phyloP scores from a whole-genome alignment of 1,140 invertebrate species.

The Theocolax elegans region DNA sequence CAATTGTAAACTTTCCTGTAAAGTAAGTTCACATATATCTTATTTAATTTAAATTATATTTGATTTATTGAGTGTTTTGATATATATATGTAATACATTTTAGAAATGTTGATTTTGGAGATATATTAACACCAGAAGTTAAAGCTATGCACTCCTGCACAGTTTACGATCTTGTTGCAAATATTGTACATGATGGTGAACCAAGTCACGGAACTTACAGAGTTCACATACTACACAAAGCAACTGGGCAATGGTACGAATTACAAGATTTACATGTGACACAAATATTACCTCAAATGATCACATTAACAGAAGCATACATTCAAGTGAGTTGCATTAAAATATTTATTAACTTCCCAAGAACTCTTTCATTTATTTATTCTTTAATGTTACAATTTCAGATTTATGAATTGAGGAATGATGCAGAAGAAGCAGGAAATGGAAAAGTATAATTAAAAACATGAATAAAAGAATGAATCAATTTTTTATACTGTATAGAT shows the following conservation, averaged over 20 bases:
- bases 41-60: slow-evolving; percentile 35
- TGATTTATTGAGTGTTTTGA: too few relatives aligned
- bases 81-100: too few relatives aligned
- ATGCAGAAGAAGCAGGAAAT: slow-evolving; percentile 43
- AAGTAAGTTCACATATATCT: slow-evolving; percentile 75
- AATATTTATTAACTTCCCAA: slow-evolving; percentile 22
- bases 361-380: not conserved
- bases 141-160: slow-evolving; percentile 83
- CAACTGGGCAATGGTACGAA: slow-evolving; percentile 89
- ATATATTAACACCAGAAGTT: slow-evolving; percentile 89
- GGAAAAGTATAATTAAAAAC: slow-evolving; percentile 39
- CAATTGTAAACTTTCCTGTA: slow-evolving; percentile 99
- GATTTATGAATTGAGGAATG: slow-evolving; percentile 53
- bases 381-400: slow-evolving; percentile 25
- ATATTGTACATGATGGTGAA: slow-evolving; percentile 98
- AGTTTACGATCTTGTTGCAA: slow-evolving; percentile 96
- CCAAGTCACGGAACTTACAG: slow-evolving; percentile 94
- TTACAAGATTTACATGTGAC: slow-evolving; percentile 99
- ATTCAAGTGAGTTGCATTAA: slow-evolving; percentile 78
- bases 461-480: slow-evolving; percentile 18
- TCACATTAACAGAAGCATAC: slow-evolving; percentile 98
- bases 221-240: slow-evolving; percentile 95
- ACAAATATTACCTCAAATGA: slow-evolving; percentile 99
- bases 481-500: slow-evolving; percentile 35
- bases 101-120: slow-evolving; percentile 97